Evolutionary conservation across 2,113 vertebrate species (phyloP).

Genomic region (Rostratula benghalensis): DNA sequence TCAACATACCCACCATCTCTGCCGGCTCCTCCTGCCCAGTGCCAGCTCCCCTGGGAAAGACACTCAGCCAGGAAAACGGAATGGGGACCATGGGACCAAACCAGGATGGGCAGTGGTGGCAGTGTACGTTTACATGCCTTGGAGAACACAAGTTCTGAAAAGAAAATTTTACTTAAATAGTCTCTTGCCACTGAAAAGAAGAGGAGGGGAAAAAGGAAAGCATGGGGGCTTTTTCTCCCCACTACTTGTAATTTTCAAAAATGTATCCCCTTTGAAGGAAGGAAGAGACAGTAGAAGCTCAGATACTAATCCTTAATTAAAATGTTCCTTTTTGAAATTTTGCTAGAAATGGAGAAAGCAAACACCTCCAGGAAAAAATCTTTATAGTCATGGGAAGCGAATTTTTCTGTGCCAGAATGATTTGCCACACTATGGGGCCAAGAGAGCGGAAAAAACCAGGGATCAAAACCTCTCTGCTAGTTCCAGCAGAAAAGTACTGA

Average conservation of each 20-base stretch:
- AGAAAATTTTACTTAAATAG: not conserved
- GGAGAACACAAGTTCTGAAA: not conserved
- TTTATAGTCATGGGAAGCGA: not conserved
- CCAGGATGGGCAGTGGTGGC: not conserved
- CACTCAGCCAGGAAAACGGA: not conserved
- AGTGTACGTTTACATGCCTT: rapidly evolving
- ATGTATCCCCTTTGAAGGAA: not conserved
- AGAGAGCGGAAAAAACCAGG: not conserved
- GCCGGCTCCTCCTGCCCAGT: not conserved
- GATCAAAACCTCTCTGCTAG: not conserved
- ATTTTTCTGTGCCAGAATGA: not conserved
- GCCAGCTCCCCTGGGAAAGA: not conserved
- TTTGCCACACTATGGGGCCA: not conserved
- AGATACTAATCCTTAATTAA: not conserved
- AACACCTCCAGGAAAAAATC: not conserved
- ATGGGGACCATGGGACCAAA: not conserved
- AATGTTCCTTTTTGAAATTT: not conserved
- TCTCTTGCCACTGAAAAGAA: not conserved
- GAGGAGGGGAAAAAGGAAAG: not conserved
- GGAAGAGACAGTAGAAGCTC: not conserved
- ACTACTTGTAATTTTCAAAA: not conserved
- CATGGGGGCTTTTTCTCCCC: not conserved
- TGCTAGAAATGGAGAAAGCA: not conserved
- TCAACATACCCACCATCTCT: not conserved
- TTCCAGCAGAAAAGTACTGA: not conserved